These are phyloP conservation scores for Gari tellinella DNA, from an alignment of 2,888 invertebrate species.

Conservation along the genomic window DNA sequence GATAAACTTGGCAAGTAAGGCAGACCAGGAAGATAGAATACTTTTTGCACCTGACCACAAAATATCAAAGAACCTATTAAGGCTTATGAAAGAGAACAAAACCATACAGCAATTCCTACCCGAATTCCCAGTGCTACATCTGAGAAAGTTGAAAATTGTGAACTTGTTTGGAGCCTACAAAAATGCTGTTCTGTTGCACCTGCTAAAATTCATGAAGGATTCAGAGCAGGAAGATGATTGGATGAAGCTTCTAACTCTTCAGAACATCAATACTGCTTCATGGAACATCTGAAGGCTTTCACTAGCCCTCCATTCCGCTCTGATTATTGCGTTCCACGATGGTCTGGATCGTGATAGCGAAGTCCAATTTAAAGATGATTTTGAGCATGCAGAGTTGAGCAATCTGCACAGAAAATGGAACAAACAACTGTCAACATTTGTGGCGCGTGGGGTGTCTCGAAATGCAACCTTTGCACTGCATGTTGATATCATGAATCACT, in stretches of 20 bases:
- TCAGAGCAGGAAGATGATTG: constrained; percentile 12
- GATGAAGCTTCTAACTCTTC: constrained; percentile 3
- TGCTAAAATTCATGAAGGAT: constrained; percentile 43
- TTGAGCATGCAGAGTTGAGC: too few species aligned
- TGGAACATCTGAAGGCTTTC: constrained; percentile 17
- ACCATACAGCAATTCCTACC: constrained; percentile 34
- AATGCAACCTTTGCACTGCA: constrained; percentile 46
- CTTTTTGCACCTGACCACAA: constrained; percentile 55
- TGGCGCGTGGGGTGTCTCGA: not conserved
- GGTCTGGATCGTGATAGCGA: not conserved
- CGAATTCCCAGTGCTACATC: constrained; percentile 42
- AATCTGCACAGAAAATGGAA: too few species aligned
- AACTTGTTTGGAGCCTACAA: constrained; percentile 41
- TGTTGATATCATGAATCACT: constrained; percentile 46
- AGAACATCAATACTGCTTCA: constrained; percentile 24
- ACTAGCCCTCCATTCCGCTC: constrained; percentile 5
- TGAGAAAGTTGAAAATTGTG: constrained; percentile 43
- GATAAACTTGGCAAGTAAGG: constrained; percentile 18
- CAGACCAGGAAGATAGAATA: constrained; percentile 23
- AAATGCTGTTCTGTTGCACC: constrained; percentile 37
- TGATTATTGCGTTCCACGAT: not conserved
- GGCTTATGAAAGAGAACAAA: constrained; percentile 11
- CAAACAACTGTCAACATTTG: constrained; percentile 14
- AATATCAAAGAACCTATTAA: constrained; percentile 39
- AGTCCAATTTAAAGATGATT: too few species aligned